These are phyloP conservation scores for Jacana jacana DNA, from an alignment of 2,113 vertebrate genomes.

Conservation along the genomic window DNA sequence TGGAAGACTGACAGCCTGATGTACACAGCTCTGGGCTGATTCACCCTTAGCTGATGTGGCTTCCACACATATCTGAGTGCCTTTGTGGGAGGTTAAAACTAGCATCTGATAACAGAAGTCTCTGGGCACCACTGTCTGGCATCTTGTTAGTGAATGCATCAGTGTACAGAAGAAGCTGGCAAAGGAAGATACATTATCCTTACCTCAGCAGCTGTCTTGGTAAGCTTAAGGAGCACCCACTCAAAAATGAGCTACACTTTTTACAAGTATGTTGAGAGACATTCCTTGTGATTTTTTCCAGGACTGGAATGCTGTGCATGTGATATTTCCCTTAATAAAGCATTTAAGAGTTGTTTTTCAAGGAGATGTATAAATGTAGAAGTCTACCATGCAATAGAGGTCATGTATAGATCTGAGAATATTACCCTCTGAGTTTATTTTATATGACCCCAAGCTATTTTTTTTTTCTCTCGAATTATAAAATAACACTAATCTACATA, in stretches of 20 bases:
- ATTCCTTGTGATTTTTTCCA: neutral
- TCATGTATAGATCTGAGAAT: neutral
- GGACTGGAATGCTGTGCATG: neutral
- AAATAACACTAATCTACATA: conserved; percentile 15
- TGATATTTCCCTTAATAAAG: conserved; percentile 6
- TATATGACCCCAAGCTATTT: neutral
- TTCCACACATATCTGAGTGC: neutral
- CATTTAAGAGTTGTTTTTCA: neutral
- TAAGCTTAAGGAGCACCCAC: neutral
- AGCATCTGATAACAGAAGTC: neutral
- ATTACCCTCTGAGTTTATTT: neutral
- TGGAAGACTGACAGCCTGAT: neutral
- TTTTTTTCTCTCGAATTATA: neutral
- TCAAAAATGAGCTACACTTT: neutral
- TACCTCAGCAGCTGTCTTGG: neutral
- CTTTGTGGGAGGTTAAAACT: neutral
- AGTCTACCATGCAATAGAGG: neutral
- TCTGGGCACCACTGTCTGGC: neutral
- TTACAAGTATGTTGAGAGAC: neutral
- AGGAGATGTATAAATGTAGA: neutral
- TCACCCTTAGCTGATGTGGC: neutral
- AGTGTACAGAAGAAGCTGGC: neutral
- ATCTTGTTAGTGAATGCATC: neutral
- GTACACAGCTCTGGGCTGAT: neutral
- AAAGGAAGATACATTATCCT: neutral